Base-by-base conservation (phyloP, 2,797 vertebrate genomes). In the Poeciliopsis infans region DNA sequence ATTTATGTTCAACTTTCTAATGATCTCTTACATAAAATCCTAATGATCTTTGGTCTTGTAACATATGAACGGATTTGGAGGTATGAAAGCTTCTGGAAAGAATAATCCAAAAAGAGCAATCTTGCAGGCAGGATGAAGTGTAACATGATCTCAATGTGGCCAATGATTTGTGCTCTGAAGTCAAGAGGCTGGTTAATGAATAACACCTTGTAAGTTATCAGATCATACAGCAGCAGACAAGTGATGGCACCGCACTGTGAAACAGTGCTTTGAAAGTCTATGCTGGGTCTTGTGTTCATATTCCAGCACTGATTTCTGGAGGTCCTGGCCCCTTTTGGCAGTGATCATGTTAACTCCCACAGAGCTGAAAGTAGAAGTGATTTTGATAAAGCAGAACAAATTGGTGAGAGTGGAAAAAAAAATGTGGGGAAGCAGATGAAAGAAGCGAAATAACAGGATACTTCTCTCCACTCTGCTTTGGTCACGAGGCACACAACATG, bases 371-470 rank as follows among this genome's bases (percentile, higher is more conserved):
- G 33, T 39, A 75, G 81, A 84, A 76, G 77, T 79, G 80, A 87
- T 83, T 89, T 91, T 91, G 90, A 91, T 89, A 87, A 88, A 84
- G 85, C 89, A 87, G 89, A 93, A 91, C 89, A 84, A 89, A 87
- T 87, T 81, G 78, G 81, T 75, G 23, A 69, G 66, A n/a, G 39
- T 20, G 16, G 39, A 78, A 57, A 79, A 57, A 86, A 64, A 86
- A 72, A 84, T 43, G 69, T 57, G 72, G 70, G 75, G 72, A 77
- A 23, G 33, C 64, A 41, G 7, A 66, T 0, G 5, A 23, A 41
- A 77, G 57, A 80, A 57, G 36, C 53, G 73, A 79, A 83, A 82
- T 79, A 74, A 91, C 80, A 82, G 80, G 39, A 81, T 88, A 74
- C 73, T 81, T 45, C 43, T 72, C 59, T 69, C 74, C 43, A 3